phyloP scores from a whole-genome alignment of 2,888 invertebrate genomes.

The Limenitis arthemis region DNA sequence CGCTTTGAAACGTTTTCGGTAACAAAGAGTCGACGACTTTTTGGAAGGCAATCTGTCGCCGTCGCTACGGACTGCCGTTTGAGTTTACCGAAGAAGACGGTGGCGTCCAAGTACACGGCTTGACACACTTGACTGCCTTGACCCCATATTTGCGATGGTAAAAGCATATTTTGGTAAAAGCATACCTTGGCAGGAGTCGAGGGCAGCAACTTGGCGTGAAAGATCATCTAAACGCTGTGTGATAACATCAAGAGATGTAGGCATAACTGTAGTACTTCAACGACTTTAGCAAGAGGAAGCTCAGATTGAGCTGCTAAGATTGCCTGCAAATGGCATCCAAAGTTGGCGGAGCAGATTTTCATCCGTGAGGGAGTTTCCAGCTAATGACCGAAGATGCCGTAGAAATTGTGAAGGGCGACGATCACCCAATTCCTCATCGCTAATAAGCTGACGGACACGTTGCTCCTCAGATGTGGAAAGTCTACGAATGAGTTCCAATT shows the following conservation, averaged over 20 bases:
- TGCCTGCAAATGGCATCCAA: background rate
- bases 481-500: too few relatives aligned
- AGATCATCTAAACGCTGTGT: background rate
- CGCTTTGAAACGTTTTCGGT: constrained; percentile 10
- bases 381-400: background rate
- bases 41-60: background rate
- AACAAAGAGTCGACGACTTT: constrained; percentile 1
- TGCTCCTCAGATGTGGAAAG: too few relatives aligned
- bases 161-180: background rate
- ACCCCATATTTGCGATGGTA: background rate
- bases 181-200: background rate
- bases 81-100: background rate
- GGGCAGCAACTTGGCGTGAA: background rate
- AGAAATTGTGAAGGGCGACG: background rate
- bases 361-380: background rate
- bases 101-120: background rate
- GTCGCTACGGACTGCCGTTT: constrained; percentile 1
- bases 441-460: background rate
- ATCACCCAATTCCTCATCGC: constrained; percentile 1
- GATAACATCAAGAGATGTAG: background rate
- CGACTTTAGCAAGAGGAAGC: background rate
- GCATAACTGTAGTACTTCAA: background rate
- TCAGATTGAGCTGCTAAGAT: background rate
- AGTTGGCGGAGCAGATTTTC: background rate
- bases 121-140: background rate